Percentiles rank a stretch among this genome's conserved stretches.
Conservation (phyloP, 2,797 vertebrate genomes). For the Mormyrops attenuatus region DNA sequence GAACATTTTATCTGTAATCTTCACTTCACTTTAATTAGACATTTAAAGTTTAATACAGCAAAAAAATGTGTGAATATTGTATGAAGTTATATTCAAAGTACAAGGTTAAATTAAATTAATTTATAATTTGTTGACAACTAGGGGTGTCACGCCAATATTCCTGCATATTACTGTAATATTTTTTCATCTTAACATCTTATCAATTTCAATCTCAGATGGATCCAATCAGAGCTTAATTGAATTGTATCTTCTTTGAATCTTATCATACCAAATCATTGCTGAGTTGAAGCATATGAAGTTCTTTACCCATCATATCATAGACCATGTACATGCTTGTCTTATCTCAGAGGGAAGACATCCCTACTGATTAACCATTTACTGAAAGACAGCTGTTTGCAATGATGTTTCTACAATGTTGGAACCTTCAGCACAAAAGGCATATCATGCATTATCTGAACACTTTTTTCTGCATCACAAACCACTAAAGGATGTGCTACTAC, state of each 20-base stretch:
- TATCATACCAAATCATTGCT: neutral
- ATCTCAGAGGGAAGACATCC: neutral
- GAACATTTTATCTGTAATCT: neutral
- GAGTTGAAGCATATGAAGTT: neutral
- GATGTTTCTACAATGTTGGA: neutral
- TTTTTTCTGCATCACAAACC: neutral
- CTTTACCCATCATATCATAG: neutral
- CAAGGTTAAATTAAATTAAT: neutral
- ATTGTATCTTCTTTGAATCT: neutral
- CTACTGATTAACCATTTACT: neutral
- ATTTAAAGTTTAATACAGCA: neutral
- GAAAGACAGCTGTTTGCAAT: neutral
- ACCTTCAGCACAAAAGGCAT: neutral
- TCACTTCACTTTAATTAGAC: neutral
- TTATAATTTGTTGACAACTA: neutral
- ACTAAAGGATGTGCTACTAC: neutral
- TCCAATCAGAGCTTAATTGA: neutral
- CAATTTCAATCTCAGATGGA: neutral
- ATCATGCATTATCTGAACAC: neutral
- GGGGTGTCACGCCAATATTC: neutral
- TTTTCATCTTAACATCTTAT: neutral
- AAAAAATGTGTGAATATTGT: neutral
- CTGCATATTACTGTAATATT: neutral
- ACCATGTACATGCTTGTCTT: neutral
- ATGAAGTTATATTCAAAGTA: neutral